Percentiles rank a stretch among this genome's conserved stretches.
Conservation (phyloP, 2,113 vertebrate species). For the Tetraodon nigroviridis region DNA sequence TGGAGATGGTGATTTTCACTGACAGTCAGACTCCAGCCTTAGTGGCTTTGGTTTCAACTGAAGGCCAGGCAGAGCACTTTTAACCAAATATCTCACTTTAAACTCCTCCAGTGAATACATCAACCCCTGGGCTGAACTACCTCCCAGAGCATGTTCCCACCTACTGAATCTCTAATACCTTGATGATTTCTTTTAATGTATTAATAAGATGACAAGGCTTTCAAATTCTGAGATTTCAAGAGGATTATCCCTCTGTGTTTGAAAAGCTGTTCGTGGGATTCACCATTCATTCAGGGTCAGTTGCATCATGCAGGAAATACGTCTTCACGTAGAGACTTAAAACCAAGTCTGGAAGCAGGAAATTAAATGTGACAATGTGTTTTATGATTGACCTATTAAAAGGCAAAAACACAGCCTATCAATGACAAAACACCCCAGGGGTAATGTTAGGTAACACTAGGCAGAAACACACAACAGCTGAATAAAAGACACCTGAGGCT, state of each 20-base stretch:
- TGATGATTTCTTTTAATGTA: constrained; percentile 28
- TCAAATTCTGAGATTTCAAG: constrained; percentile 25
- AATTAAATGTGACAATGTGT: background rate
- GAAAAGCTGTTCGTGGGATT: constrained; percentile 17
- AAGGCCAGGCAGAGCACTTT: constrained; percentile 19
- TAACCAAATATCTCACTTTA: constrained; percentile 22
- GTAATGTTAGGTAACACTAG: no score
- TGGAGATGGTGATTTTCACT: constrained; percentile 37
- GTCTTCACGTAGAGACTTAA: background rate
- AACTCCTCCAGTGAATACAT: constrained; percentile 35
- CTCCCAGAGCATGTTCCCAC: constrained; percentile 17
- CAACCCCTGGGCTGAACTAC: constrained; percentile 21
- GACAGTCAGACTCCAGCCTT: constrained; percentile 24
- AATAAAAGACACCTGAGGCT: no score
- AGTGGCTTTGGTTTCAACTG: constrained; percentile 24
- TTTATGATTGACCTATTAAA: background rate
- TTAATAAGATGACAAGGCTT: constrained; percentile 21
- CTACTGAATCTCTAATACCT: constrained; percentile 26
- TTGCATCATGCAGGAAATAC: constrained; percentile 4
- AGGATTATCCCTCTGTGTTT: background rate
- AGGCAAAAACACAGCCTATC: background rate
- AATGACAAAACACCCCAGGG: background rate
- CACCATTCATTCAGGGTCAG: constrained; percentile 6
- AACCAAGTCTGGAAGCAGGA: background rate
- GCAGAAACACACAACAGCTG: background rate